Evolutionary conservation across 2,888 invertebrate species (phyloP).

Genomic region (Amphipoea lucens): DNA sequence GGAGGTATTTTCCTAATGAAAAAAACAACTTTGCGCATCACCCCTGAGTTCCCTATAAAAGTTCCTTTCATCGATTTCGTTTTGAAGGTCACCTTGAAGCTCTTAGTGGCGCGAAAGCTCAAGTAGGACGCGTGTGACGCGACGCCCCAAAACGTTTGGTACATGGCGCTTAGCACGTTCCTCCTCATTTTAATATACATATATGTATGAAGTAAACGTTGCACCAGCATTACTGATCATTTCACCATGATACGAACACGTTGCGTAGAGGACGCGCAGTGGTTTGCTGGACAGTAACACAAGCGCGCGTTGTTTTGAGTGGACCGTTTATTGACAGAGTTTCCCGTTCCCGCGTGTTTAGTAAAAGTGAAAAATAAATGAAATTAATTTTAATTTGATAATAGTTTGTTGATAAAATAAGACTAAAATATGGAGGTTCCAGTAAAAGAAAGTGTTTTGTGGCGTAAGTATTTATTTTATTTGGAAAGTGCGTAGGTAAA

Average conservation of each 20-base stretch:
- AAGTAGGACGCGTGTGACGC: conserved; percentile 67
- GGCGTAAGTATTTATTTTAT: conserved; percentile 86
- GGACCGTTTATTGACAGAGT: conserved; percentile 1
- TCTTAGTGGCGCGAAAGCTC: conserved; percentile 80
- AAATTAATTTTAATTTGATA: neutral
- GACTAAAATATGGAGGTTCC: conserved; percentile 86
- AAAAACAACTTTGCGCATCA: neutral
- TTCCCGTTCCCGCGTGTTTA: conserved; percentile 24
- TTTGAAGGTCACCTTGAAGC: conserved; percentile 86
- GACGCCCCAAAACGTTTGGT: conserved; percentile 57
- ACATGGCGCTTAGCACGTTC: conserved; percentile 74
- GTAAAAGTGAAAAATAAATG: neutral
- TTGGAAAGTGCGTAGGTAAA: neutral
- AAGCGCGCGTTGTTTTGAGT: conserved; percentile 44
- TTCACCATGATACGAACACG: conserved; percentile 55
- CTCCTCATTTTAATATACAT: neutral
- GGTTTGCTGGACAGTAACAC: conserved; percentile 28
- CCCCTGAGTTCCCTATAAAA: conserved; percentile 4
- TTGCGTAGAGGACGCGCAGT: conserved; percentile 46
- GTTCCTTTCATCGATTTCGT: conserved; percentile 71
- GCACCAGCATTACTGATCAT: conserved; percentile 59
- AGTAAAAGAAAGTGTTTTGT: conserved; percentile 90
- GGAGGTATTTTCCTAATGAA: neutral
- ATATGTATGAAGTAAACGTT: conserved; percentile 46
- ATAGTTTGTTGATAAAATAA: neutral